Conservation (phyloP, 1,140 invertebrate genomes). For the Ips nitidus region DNA sequence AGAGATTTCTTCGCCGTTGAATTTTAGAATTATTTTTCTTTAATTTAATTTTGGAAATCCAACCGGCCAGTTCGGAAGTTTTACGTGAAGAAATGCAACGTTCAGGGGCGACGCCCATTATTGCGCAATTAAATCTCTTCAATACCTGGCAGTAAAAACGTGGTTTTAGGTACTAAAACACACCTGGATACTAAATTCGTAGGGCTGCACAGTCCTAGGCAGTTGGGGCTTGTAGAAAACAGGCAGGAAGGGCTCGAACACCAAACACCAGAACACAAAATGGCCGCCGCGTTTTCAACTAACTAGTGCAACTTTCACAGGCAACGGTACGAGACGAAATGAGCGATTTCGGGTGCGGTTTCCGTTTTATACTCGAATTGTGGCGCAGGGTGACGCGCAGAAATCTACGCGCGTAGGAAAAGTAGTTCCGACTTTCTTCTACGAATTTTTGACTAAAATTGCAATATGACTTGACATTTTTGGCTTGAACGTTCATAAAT, state of each 20-base stretch:
- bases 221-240: not conserved
- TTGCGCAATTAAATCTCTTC: conserved; percentile 34
- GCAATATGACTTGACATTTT: not conserved
- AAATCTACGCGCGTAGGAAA: conserved; percentile 44
- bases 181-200: conserved; percentile 34
- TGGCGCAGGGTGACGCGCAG: conserved; percentile 13
- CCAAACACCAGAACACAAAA: conserved; percentile 16
- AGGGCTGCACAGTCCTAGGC: not conserved
- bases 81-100: conserved; percentile 17
- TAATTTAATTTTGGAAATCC: conserved; percentile 54
- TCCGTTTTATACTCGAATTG: conserved; percentile 38
- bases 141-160: conserved; percentile 21
- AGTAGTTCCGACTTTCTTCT: conserved; percentile 37
- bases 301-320: conserved; percentile 10
- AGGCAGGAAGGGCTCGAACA: conserved; percentile 18
- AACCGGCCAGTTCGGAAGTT: conserved; percentile 50
- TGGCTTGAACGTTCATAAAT: too few relatives aligned
- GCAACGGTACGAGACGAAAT: not conserved
- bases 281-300: not conserved
- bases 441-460: not conserved
- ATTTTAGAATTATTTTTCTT: conserved; percentile 53
- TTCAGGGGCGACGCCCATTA: conserved; percentile 41
- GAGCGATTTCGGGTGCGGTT: conserved; percentile 20
- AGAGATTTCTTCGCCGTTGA: conserved; percentile 51
- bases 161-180: conserved; percentile 37